Conservation (phyloP, 2,888 invertebrate species). For the Perizoma affinitatum region DNA sequence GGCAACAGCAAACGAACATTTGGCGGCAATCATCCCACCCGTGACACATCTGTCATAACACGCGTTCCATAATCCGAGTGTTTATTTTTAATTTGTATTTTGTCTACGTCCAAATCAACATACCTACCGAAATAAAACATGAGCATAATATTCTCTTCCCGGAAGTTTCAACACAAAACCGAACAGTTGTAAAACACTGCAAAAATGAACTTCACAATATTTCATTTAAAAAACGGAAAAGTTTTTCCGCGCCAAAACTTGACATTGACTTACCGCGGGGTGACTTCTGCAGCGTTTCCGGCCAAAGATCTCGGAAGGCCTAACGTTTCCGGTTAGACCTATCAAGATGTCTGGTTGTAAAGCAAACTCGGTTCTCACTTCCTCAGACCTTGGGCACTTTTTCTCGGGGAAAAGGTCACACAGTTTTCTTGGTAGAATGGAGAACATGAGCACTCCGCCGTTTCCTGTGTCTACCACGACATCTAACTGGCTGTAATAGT, state of each 20-base stretch:
- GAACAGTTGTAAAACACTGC: constrained; percentile 3
- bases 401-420: not conserved
- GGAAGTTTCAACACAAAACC: constrained; percentile 22
- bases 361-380: not conserved
- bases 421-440: not conserved
- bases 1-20: constrained; percentile 18
- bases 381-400: not conserved
- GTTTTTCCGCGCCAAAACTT: constrained; percentile 27
- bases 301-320: not conserved
- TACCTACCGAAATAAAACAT: constrained; percentile 22
- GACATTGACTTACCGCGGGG: constrained; percentile 17
- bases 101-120: constrained; percentile 31
- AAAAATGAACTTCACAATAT: constrained; percentile 2
- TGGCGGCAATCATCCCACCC: constrained; percentile 24
- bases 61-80: constrained; percentile 29
- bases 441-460: not conserved
- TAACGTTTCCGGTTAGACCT: not conserved
- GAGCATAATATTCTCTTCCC: constrained; percentile 14
- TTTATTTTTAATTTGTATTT: constrained; percentile 40
- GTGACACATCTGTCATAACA: constrained; percentile 35
- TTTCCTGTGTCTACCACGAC: not conserved
- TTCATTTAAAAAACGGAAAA: constrained; percentile 4
- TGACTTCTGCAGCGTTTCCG: too few species aligned
- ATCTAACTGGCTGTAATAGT: too few species aligned
- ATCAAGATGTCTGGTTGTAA: not conserved